Evolutionary conservation across 2,113 vertebrate species (phyloP).

Genomic region (Xiphorhynchus elegans): DNA sequence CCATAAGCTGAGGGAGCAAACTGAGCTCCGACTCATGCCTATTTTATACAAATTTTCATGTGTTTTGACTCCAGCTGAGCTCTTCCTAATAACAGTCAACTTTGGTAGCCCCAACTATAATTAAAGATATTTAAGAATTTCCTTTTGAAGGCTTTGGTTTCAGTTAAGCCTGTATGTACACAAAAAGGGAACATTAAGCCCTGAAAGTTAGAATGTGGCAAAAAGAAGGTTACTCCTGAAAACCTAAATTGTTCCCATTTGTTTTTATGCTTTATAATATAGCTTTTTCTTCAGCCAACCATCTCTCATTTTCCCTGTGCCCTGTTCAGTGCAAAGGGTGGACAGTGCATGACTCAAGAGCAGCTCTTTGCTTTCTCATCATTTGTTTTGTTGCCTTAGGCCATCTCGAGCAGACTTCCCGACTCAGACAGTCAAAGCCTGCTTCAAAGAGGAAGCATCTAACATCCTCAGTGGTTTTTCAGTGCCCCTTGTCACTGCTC

Average conservation of each 20-base stretch:
- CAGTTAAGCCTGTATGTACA: not conserved
- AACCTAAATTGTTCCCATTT: not conserved
- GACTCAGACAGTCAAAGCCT: not conserved
- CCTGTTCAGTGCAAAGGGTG: not conserved
- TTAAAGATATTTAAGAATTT: constrained; percentile 52
- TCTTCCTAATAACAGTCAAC: constrained; percentile 33
- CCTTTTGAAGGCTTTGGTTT: constrained; percentile 26
- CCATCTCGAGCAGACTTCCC: not conserved
- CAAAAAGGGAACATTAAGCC: not conserved
- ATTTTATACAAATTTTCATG: constrained; percentile 17
- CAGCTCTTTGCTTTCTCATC: constrained; percentile 16
- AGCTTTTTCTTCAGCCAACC: not conserved
- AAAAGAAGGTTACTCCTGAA: not conserved
- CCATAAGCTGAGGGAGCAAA: constrained; percentile 19
- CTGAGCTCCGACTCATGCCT: not conserved
- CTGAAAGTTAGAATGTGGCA: not conserved
- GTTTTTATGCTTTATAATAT: not conserved
- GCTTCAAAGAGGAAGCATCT: not conserved
- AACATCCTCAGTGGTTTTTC: not conserved
- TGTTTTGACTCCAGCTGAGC: constrained; percentile 45
- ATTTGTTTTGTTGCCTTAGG: constrained; percentile 14
- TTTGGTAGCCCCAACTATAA: not conserved
- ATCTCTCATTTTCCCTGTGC: not conserved
- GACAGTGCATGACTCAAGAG: not conserved
- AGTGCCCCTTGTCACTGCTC: not conserved